These are phyloP conservation scores for Urocyon cinereoargenteus DNA, from an alignment of 2,797 vertebrate species.

Conservation along the genomic window DNA sequence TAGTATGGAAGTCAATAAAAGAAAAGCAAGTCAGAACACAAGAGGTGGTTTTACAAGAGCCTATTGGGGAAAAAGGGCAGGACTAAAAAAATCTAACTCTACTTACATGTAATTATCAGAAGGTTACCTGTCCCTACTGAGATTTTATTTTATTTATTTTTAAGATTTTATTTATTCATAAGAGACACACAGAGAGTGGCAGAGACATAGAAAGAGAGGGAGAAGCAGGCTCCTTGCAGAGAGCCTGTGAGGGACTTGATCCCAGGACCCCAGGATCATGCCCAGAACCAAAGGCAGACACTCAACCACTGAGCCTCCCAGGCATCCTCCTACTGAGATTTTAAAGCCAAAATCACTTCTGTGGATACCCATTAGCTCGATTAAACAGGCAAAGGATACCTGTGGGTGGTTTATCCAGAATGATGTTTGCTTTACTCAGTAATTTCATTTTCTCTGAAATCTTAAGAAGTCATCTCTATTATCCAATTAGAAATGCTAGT, in stretches of 20 bases:
- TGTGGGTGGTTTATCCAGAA: background rate
- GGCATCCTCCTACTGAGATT: background rate
- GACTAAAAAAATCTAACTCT: background rate
- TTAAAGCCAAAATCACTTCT: background rate
- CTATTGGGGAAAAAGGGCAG: background rate
- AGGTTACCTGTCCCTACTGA: background rate
- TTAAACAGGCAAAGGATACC: background rate
- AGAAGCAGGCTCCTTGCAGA: too few species aligned
- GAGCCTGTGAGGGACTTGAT: too few species aligned
- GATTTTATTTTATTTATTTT: too few species aligned
- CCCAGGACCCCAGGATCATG: too few species aligned
- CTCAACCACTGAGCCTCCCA: too few species aligned
- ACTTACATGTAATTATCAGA: background rate
- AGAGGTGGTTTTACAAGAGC: background rate
- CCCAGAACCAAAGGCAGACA: too few species aligned
- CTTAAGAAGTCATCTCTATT: background rate
- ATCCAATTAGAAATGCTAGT: background rate
- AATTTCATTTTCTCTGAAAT: background rate
- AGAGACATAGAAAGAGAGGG: too few species aligned
- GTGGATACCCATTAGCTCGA: background rate
- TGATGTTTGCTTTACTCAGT: background rate
- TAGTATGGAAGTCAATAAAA: background rate
- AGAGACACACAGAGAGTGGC: too few species aligned
- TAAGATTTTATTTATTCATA: too few species aligned
- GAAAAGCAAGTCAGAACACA: background rate